Evolutionary conservation across 2,888 invertebrate species (phyloP), one percentile per base, ranked within the genome.

Genomic region (Caenorhabditis becei): DNA sequence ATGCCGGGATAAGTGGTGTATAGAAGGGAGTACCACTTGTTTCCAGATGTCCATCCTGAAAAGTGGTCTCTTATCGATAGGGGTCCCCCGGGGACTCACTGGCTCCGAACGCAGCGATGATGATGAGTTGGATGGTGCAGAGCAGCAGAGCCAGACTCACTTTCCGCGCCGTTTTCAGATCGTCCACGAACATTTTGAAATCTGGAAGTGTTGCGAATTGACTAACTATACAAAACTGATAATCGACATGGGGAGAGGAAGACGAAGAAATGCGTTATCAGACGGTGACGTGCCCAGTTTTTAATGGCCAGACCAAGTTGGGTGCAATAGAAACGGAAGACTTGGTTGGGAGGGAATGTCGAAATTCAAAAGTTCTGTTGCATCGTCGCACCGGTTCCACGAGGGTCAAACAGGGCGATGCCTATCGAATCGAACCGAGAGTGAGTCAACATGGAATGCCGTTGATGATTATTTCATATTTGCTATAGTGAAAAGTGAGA

Each of bases 151-250:
- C 74, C 41, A 74, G 32, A 23, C 74, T 74, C 51, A 74, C 56
- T 28, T 74, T 74, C 26, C 74, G 58, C 1, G 74, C 65, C n/a
- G 74, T 74, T 53, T 66, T 74, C 74, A 74, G 26, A 74, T 74
- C 74, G 59, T 74, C 74, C 49, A 74, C 24, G 37, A 74, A 74
- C 74, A 74, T 74, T 32, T 10, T 32, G 32, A 32, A 32, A 10
- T 32, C 5, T 4, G 32, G 32, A 32, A 32, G 10, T 32, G 32
- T 41, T 20, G 37, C 18, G 1, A 23, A 3, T 56, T 23, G 20
- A 49, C 51, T 65, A 65, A 65, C 72, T 74, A 74, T 65, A 74
- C 66, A 59, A 66, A 65, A 65, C 23, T 54, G 47, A 54, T 47
- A 59, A 51, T 58, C n/a, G 20, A 10, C 20, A 53, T n/a, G 56